Evolutionary conservation across 2,113 vertebrate genomes (phyloP).

Genomic region (Glaucomys volans): DNA sequence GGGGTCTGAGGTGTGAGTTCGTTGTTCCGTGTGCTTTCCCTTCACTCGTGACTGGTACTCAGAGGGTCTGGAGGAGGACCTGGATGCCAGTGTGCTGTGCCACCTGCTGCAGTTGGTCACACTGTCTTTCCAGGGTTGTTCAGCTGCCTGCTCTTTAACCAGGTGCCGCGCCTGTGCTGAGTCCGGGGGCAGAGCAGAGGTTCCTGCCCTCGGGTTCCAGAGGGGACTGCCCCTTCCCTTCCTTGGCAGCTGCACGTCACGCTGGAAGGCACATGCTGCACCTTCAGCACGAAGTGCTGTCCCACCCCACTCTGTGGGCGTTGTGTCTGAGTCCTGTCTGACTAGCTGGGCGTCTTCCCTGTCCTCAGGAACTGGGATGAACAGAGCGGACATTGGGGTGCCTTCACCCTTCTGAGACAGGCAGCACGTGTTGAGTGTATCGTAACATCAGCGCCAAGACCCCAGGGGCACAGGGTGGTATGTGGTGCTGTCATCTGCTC

Average conservation of each 20-base stretch:
- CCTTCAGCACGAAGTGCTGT: not conserved
- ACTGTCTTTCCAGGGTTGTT: not conserved
- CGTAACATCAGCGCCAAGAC: not conserved
- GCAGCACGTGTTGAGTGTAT: not conserved
- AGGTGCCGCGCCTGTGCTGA: not conserved
- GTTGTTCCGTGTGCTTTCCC: not conserved
- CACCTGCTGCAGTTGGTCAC: not conserved
- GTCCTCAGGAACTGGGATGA: not conserved
- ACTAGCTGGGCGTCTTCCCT: not conserved
- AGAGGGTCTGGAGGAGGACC: not conserved
- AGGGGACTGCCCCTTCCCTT: not conserved
- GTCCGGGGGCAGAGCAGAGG: not conserved
- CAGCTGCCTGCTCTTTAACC: not conserved
- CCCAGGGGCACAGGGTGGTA: not conserved
- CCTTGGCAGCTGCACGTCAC: not conserved
- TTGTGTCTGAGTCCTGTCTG: not conserved
- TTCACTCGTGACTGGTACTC: not conserved
- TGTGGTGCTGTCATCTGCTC: not conserved
- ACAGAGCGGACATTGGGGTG: not conserved
- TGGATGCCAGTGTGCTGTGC: not conserved
- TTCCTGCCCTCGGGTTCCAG: not conserved
- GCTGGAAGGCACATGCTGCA: not conserved
- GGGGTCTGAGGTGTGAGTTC: not conserved
- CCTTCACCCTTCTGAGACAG: not conserved
- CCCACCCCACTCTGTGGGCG: not conserved